These are phyloP conservation scores for Myotis myotis DNA, from an alignment of 2,797 vertebrate genomes.

Conservation along the genomic window DNA sequence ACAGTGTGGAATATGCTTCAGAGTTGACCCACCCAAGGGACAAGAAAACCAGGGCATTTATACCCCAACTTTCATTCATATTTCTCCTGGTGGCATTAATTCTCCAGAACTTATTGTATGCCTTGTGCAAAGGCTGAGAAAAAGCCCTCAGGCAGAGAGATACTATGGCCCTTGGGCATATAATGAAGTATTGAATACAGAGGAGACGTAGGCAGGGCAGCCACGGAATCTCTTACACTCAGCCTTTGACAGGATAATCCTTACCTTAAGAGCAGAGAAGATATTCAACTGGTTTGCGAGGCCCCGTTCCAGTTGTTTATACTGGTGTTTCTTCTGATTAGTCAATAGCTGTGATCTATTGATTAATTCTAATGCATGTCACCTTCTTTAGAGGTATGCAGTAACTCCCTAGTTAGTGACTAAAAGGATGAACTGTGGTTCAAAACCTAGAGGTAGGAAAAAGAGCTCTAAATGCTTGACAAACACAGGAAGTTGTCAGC, in stretches of 20 bases:
- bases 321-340: background rate
- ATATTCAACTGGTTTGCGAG: background rate
- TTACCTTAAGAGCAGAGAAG: background rate
- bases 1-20: background rate
- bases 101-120: background rate
- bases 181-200: background rate
- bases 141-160: background rate
- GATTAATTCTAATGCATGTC: background rate
- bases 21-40: background rate
- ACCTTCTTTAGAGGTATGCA: background rate
- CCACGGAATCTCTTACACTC: background rate
- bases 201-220: background rate
- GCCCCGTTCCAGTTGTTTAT: background rate
- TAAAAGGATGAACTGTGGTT: background rate
- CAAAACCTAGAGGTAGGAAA: background rate
- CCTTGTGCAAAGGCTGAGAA: background rate
- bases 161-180: background rate
- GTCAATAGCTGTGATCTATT: background rate
- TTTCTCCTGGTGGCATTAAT: background rate
- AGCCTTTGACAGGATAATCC: background rate
- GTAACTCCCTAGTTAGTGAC: background rate
- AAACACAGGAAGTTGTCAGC: background rate
- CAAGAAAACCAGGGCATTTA: background rate
- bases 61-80: background rate
- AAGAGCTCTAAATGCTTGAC: background rate